Percentiles rank a stretch among this genome's conserved stretches.
Evolutionary conservation across 2,113 vertebrate genomes (phyloP).

Genomic region (Aegotheles bennettii): DNA sequence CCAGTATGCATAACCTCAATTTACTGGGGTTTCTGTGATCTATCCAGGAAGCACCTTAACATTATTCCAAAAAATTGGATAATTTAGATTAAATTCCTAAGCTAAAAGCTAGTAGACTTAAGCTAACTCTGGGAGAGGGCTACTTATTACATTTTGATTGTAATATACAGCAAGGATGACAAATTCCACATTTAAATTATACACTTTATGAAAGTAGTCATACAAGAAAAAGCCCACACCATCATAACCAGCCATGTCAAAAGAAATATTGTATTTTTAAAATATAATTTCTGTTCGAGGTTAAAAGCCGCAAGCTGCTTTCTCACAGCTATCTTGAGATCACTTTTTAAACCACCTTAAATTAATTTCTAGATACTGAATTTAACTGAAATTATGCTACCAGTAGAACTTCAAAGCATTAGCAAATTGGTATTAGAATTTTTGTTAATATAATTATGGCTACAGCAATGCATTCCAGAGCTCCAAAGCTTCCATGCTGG

Average conservation of each 20-base stretch:
- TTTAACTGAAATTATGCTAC: background rate
- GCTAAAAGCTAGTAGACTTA: background rate
- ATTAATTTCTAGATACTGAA: background rate
- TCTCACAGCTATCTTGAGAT: background rate
- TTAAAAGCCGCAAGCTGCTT: conserved; percentile 16
- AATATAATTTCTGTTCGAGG: background rate
- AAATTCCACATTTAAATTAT: background rate
- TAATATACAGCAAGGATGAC: background rate
- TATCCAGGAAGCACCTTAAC: background rate
- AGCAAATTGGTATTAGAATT: background rate
- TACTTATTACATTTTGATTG: background rate
- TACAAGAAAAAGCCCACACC: background rate
- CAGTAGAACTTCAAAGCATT: background rate
- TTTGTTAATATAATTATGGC: background rate
- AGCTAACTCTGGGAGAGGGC: background rate
- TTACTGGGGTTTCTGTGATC: background rate
- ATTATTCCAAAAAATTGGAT: background rate
- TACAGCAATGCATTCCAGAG: background rate
- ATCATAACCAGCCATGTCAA: background rate
- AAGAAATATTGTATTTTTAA: background rate
- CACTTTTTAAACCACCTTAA: background rate
- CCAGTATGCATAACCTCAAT: background rate
- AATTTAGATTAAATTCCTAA: background rate
- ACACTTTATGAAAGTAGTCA: background rate
- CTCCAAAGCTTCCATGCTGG: background rate